Evolutionary conservation across 2,797 vertebrate species (phyloP).

Genomic region (Ctenopoma multispine): DNA sequence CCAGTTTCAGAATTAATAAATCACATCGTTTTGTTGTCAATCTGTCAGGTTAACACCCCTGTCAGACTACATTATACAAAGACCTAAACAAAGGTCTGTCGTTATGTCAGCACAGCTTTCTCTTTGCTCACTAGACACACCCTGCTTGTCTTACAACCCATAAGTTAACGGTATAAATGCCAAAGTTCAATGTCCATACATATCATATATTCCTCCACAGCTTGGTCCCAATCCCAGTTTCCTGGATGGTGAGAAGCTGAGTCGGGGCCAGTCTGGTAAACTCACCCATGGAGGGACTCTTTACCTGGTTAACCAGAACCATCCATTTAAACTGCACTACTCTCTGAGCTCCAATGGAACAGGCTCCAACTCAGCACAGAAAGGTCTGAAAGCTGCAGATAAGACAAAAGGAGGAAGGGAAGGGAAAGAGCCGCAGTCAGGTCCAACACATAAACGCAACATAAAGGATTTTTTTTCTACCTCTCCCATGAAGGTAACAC

Average conservation of each 20-base stretch:
- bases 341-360: slow-evolving; percentile 54
- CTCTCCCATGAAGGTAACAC: slow-evolving; percentile 80
- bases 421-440: slow-evolving; percentile 24
- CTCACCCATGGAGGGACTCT: slow-evolving; percentile 75
- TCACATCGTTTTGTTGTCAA: neutral
- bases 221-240: slow-evolving; percentile 85
- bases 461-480: slow-evolving; percentile 81
- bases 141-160: neutral
- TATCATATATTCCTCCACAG: slow-evolving; percentile 59
- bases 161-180: neutral
- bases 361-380: slow-evolving; percentile 15
- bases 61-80: neutral
- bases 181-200: slow-evolving; percentile 20
- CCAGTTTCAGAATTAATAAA: neutral
- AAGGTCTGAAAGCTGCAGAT: slow-evolving; percentile 53
- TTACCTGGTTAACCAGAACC: slow-evolving; percentile 79
- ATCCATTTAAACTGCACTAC: slow-evolving; percentile 79
- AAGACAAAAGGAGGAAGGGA: slow-evolving; percentile 51
- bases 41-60: neutral
- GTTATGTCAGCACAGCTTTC: neutral
- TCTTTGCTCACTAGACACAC: neutral
- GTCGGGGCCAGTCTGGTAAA: slow-evolving; percentile 76
- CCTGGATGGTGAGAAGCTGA: slow-evolving; percentile 69
- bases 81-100: neutral
- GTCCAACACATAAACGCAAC: slow-evolving; percentile 70